Conservation (phyloP, 1,140 invertebrate species). For the Anagrus nilaparvatae region DNA sequence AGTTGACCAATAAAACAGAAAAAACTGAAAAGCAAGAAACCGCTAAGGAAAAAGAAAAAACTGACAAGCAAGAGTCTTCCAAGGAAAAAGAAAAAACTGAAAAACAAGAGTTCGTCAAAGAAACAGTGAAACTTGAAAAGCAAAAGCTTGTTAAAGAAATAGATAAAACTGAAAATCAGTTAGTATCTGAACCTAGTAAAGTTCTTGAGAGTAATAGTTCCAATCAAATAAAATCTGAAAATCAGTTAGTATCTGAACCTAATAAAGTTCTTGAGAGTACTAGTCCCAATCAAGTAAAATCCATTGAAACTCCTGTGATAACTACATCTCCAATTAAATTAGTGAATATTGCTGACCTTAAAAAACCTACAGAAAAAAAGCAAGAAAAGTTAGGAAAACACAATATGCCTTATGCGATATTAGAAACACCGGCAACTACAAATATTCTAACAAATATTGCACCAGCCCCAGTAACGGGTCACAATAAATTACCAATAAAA, state of each 20-base stretch:
- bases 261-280: constrained; percentile 13
- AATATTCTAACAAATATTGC: no score
- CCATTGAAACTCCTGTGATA: constrained; percentile 35
- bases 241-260: no score
- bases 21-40: constrained; percentile 18
- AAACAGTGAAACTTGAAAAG: no score
- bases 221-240: constrained; percentile 27
- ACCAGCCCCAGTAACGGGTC: constrained; percentile 16
- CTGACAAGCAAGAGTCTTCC: constrained; percentile 10
- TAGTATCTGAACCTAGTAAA: constrained; percentile 12
- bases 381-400: constrained; percentile 10
- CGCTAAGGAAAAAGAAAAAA: constrained; percentile 18
- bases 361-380: constrained; percentile 22
- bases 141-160: constrained; percentile 22
- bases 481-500: constrained; percentile 31
- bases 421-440: constrained; percentile 3
- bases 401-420: constrained; percentile 7
- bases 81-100: constrained; percentile 17
- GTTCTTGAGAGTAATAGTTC: constrained; percentile 3
- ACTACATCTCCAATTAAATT: constrained; percentile 32
- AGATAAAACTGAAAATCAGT: constrained; percentile 21
- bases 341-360: constrained; percentile 25
- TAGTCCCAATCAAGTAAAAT: no score
- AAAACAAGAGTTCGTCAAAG: no score
- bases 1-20: constrained; percentile 25